phyloP scores from a whole-genome alignment of 2,888 invertebrate species.

The Zelleria hepariella region DNA sequence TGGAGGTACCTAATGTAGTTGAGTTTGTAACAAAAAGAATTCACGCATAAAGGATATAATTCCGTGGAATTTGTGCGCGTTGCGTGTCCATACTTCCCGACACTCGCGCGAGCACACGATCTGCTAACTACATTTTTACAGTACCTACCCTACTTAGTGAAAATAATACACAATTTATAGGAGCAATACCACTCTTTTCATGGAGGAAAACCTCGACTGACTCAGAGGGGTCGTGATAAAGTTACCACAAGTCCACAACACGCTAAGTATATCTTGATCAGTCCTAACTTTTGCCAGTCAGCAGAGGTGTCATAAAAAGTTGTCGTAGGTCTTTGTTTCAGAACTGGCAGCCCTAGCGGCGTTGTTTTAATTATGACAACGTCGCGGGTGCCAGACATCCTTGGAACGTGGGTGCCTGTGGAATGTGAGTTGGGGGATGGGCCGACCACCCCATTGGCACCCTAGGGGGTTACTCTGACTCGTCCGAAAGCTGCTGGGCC shows the following conservation, averaged over 20 bases:
- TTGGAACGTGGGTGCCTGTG: not conserved
- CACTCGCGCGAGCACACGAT: not conserved
- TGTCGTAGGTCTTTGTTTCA: not conserved
- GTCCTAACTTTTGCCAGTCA: too few relatives aligned
- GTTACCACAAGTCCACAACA: too few relatives aligned
- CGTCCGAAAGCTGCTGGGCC: not conserved
- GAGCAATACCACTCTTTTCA: too few relatives aligned
- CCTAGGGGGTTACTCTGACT: not conserved
- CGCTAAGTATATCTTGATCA: too few relatives aligned
- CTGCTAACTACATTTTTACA: too few relatives aligned
- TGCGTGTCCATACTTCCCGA: not conserved
- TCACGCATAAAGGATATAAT: not conserved
- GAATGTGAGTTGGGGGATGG: not conserved
- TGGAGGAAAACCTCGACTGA: too few relatives aligned
- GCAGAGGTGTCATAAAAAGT: not conserved
- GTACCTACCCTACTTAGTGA: too few relatives aligned
- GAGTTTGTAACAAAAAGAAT: too few relatives aligned
- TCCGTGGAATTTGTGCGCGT: not conserved
- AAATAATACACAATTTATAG: too few relatives aligned
- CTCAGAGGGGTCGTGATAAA: too few relatives aligned
- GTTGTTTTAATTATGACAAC: constrained; percentile 3
- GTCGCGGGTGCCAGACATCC: constrained; percentile 2
- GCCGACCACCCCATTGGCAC: not conserved
- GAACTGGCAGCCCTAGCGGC: not conserved
- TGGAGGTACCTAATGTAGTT: too few relatives aligned